These are phyloP conservation scores for Streptopelia turtur DNA, from an alignment of 2,797 vertebrate genomes.

Conservation along the genomic window DNA sequence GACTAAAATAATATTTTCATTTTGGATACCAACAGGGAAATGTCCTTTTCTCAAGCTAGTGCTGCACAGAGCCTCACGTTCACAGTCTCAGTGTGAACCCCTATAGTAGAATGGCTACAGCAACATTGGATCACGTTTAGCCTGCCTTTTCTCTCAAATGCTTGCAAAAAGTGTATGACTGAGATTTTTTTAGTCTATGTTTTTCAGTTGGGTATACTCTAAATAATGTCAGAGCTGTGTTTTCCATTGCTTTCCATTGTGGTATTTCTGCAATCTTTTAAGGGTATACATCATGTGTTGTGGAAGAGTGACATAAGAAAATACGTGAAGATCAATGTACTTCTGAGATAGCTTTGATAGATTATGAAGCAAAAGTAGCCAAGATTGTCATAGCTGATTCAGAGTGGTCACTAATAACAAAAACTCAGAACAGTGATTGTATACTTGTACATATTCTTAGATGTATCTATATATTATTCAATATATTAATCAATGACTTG, in stretches of 20 bases:
- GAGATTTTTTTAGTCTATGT: not conserved
- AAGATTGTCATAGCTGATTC: not conserved
- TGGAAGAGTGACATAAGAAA: not conserved
- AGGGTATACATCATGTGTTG: not conserved
- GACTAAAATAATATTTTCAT: not conserved
- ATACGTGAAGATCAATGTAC: not conserved
- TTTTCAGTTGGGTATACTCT: not conserved
- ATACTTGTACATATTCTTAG: not conserved
- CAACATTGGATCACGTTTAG: not conserved
- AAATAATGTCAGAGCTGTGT: not conserved
- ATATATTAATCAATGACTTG: too few relatives aligned
- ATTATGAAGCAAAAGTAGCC: not conserved
- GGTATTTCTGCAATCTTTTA: not conserved
- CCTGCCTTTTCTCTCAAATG: not conserved
- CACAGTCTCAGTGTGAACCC: not conserved
- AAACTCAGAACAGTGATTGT: not conserved
- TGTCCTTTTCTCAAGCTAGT: not conserved
- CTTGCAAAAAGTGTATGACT: not conserved
- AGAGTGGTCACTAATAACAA: not conserved
- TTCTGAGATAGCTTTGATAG: not conserved
- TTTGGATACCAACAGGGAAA: not conserved
- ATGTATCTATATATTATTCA: not conserved
- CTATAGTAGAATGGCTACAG: not conserved
- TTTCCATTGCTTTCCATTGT: not conserved
- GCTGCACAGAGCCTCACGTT: not conserved